Evolutionary conservation across 2,888 invertebrate genomes (phyloP), one percentile per base, ranked within the genome.

Genomic region (Chouioia cunea): DNA sequence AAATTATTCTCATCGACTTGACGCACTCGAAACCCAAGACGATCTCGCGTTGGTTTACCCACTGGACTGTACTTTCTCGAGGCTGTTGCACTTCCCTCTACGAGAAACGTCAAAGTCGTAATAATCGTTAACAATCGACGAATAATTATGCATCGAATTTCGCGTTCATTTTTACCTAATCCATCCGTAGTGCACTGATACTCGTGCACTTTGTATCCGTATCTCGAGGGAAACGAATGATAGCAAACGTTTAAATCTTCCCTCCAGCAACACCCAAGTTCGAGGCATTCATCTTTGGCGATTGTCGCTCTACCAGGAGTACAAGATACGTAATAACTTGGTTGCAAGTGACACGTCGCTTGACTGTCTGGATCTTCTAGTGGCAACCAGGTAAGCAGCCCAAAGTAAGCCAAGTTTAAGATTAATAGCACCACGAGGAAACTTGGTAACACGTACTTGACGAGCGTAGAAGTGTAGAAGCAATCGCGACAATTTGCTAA

Each of bases 141-240:
- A n/a, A n/a, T n/a, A n/a, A n/a, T n/a, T n/a, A n/a, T n/a, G n/a
- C n/a, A n/a, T n/a, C n/a, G n/a, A n/a, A n/a, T n/a, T n/a, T n/a
- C n/a, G n/a, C 14, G 57, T 22, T 43, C 22, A 48, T 58, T n/a
- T n/a, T n/a, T 70, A 73, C 74, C 53, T 60, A 66, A 52, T 53
- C 62, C 56, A 46, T 50, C n/a, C 15, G 22, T 10, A 1, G 36
- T 36, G 10, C 36, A 4, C 36, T 36, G 36, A 36, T 6, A 36
- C 10, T 36, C 79, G 22, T 82, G 80, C 23, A 84, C 77, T 15
- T 86, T 77, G 75, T 89, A 90, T 1, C 88, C 87, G 78, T 88
- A 88, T 62, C 87, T 82, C 0, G 89, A 88, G 0, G 90, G 89
- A 16, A 87, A 82, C 65, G 88, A 84, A 74, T 90, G 89, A 75